phyloP scores from a whole-genome alignment of 2,888 invertebrate genomes.

The Synanthedon tipuliformis region DNA sequence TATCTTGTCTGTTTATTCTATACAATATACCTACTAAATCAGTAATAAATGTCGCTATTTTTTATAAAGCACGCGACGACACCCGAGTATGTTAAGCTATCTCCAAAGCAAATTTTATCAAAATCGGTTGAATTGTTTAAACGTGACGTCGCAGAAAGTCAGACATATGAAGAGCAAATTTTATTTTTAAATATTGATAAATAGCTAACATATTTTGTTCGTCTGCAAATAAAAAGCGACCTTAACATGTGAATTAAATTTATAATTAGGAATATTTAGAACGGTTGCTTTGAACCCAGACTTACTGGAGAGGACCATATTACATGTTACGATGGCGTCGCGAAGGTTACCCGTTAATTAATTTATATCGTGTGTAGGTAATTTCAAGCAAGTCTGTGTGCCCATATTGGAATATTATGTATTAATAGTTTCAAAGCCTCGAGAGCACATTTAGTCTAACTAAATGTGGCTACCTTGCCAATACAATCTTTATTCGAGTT shows the following conservation, averaged over 20 bases:
- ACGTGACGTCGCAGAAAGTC: too few relatives aligned
- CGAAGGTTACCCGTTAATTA: constrained; percentile 26
- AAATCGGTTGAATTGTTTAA: too few relatives aligned
- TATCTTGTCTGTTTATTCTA: too few relatives aligned
- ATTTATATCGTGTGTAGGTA: constrained; percentile 19
- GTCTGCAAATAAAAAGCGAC: not conserved
- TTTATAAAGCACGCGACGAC: too few relatives aligned
- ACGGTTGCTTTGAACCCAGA: not conserved
- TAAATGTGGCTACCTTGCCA: too few relatives aligned
- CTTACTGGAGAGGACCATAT: not conserved
- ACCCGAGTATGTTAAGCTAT: too few relatives aligned
- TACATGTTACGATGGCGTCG: constrained; percentile 10
- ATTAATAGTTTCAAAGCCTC: constrained; percentile 27
- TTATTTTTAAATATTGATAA: too few relatives aligned
- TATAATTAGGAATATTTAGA: not conserved
- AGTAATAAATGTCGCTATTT: too few relatives aligned
- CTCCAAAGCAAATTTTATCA: too few relatives aligned
- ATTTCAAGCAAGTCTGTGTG: constrained; percentile 15
- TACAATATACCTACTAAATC: too few relatives aligned
- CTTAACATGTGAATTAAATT: not conserved
- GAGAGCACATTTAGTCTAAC: not conserved
- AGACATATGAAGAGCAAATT: too few relatives aligned
- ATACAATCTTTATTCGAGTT: too few relatives aligned
- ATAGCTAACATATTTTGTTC: not conserved
- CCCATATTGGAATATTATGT: constrained; percentile 22